These are phyloP conservation scores for Rhynchonycteris naso DNA, from an alignment of 2,797 vertebrate species.

Conservation along the genomic window DNA sequence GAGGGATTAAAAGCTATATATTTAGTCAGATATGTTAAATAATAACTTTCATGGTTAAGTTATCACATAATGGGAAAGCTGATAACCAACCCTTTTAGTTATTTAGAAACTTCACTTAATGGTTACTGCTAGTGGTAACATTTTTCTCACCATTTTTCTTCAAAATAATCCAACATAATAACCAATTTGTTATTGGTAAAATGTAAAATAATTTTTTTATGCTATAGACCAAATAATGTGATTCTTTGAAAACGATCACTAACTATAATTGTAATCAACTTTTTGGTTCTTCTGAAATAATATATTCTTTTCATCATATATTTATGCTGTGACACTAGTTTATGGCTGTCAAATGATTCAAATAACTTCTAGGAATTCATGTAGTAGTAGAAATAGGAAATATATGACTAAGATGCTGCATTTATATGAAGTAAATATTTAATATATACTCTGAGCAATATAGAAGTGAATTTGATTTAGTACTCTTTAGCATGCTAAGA, in stretches of 20 bases:
- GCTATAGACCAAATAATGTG: not conserved
- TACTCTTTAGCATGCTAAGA: not conserved
- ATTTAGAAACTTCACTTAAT: slow-evolving; percentile 2
- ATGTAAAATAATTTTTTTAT: not conserved
- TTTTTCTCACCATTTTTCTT: not conserved
- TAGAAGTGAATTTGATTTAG: slow-evolving; percentile 43
- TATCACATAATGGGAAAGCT: not conserved
- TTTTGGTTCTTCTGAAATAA: slow-evolving; percentile 44
- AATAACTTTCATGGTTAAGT: not conserved
- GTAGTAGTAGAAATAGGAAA: slow-evolving; percentile 41
- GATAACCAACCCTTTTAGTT: not conserved
- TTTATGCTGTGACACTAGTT: not conserved
- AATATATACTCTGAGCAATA: not conserved
- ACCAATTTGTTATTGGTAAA: slow-evolving; percentile 18
- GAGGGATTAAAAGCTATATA: not conserved
- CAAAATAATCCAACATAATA: not conserved
- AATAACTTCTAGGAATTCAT: slow-evolving; percentile 35
- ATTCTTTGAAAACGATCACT: slow-evolving; percentile 5
- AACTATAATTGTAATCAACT: not conserved
- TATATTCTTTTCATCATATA: slow-evolving; percentile 27
- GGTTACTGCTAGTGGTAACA: slow-evolving; percentile 1
- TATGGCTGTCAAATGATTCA: slow-evolving; percentile 43
- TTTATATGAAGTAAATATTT: slow-evolving; percentile 57
- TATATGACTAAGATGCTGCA: not conserved
- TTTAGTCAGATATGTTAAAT: slow-evolving; percentile 35